A percentile compares a stretch with the other conserved stretches of the same genome.
phyloP scores from a whole-genome alignment of 2,888 invertebrate genomes.

The Adineta ricciae region DNA sequence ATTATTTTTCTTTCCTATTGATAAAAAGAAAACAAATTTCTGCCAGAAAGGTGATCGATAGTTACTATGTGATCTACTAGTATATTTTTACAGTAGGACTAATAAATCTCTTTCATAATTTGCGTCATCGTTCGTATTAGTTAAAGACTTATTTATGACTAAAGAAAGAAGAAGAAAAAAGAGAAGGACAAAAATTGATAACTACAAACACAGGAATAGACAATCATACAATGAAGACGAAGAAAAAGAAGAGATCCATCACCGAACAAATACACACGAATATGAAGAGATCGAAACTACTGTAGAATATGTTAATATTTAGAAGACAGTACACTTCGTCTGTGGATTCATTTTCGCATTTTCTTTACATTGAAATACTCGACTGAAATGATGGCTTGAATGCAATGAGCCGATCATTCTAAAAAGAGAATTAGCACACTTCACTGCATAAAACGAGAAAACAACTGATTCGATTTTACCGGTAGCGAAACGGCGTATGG shows the following conservation, averaged over 20 bases:
- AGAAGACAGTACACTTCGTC: neutral
- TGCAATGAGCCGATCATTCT: conserved; percentile 13
- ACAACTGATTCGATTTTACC: neutral
- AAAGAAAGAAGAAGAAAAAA: neutral
- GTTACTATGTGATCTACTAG: neutral
- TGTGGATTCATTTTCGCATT: neutral
- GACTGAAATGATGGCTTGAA: neutral
- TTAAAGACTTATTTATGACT: neutral
- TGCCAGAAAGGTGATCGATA: neutral
- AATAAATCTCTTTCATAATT: no score
- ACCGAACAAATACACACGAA: neutral
- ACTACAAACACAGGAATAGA: neutral
- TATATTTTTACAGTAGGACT: neutral
- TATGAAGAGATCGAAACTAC: neutral
- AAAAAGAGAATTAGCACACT: no score
- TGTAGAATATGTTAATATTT: neutral
- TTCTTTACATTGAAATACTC: neutral
- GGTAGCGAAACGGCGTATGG: conserved; percentile 5
- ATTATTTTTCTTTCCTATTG: neutral
- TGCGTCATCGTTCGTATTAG: neutral
- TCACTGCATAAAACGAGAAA: no score
- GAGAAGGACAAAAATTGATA: neutral
- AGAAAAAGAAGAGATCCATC: neutral
- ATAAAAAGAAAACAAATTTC: neutral
- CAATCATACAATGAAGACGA: neutral